Evolutionary conservation across 2,888 invertebrate genomes (phyloP), one percentile per base, ranked within the genome.

Genomic region (Creontiades dilutus): DNA sequence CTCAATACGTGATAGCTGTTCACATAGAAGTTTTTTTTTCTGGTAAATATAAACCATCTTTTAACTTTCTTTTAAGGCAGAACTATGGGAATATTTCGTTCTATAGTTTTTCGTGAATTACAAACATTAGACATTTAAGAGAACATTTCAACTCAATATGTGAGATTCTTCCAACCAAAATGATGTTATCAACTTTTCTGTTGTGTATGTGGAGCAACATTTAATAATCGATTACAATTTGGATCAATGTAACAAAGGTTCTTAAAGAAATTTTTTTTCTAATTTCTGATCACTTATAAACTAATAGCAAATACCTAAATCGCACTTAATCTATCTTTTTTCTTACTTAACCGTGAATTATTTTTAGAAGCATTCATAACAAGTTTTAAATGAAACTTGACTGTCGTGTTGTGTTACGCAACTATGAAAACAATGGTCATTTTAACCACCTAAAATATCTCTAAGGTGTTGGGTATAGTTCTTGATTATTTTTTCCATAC

Each of bases 291-390:
- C 88, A 28, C 88, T 78, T 88, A 47, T 37, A 78, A 78, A 88
- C 88, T 88, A 88, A 57, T 88, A 88, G 88, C 88, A 88, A 88
- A 88, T 88, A 28, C 57, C 88, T 88, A 88, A 52, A 78, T 78
- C 78, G 88, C 88, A 78, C 88, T 78, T 88, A 78, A 28, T 88
- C 88, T 88, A 88, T 48, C 75, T n/a, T 82, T 82, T 82, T 82
- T 37, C 80, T 86, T 48, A 19, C 76, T 86, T 48, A 88, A 78
- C 78, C 37, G 88, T 48, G 52, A 88, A 88, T 55, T 52, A 47
- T 82, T 82, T 47, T 82, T 82, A 82, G 52, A 85, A 85, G 85
- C 85, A 37, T 85, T 46, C 27, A 55, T 57, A 61, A 28, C 61
- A 48, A 48, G 23, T 78, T 78, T 80, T 88, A 19, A 37, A 37